Percentiles rank a stretch among this genome's conserved stretches.
phyloP scores from a whole-genome alignment of 2,888 invertebrate genomes.

The Lycaena phlaeas region DNA sequence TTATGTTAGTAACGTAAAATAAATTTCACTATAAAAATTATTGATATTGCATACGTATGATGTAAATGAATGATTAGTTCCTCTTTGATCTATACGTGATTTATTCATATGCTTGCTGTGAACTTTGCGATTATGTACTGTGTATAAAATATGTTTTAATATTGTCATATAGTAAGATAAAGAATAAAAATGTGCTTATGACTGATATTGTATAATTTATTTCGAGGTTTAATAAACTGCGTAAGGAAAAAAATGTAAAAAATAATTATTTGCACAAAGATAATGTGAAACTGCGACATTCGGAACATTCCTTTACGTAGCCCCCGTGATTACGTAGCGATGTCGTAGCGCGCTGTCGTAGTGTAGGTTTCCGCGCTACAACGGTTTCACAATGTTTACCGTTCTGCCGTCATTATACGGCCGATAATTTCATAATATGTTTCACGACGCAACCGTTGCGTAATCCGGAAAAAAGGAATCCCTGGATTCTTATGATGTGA shows the following conservation, averaged over 20 bases:
- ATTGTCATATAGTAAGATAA: too few species aligned
- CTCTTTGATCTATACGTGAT: too few species aligned
- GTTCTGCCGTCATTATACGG: not conserved
- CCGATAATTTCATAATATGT: too few species aligned
- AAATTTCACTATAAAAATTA: not conserved
- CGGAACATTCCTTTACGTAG: not conserved
- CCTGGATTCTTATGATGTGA: too few species aligned
- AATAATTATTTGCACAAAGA: too few species aligned
- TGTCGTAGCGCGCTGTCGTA: slow-evolving; percentile 1
- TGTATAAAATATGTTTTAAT: not conserved
- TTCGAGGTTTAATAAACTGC: too few species aligned
- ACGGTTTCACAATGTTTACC: slow-evolving; percentile 1
- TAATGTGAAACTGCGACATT: not conserved
- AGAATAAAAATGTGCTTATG: not conserved
- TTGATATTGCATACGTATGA: not conserved
- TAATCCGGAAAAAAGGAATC: too few species aligned
- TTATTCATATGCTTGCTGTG: too few species aligned
- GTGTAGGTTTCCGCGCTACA: slow-evolving; percentile 6
- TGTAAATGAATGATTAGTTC: too few species aligned
- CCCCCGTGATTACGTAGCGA: not conserved
- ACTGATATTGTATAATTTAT: not conserved
- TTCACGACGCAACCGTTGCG: not conserved
- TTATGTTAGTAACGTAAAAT: not conserved
- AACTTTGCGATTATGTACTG: not conserved
- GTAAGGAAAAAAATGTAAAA: not conserved